These are phyloP conservation scores for Homalodisca vitripennis DNA, from an alignment of 1,140 invertebrate species.

Conservation along the genomic window DNA sequence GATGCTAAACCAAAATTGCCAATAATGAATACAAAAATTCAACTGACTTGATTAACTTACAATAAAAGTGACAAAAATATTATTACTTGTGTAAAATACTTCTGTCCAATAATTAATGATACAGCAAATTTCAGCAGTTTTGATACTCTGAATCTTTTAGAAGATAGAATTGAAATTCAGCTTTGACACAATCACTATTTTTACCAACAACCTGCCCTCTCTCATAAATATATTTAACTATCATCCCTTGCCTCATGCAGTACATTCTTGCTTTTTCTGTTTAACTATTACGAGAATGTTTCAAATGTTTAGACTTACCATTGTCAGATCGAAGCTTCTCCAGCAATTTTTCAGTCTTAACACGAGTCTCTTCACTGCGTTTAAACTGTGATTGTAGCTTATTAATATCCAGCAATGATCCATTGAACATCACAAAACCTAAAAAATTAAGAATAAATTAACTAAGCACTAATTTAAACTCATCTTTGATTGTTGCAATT, in stretches of 20 bases:
- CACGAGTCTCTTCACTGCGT: slow-evolving; percentile 69
- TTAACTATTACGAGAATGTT: neutral
- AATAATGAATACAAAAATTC: too few species aligned
- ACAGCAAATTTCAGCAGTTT: neutral
- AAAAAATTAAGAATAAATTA: slow-evolving; percentile 40
- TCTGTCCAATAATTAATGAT: too few species aligned
- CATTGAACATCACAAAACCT: slow-evolving; percentile 70
- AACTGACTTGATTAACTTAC: too few species aligned
- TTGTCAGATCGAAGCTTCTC: slow-evolving; percentile 55
- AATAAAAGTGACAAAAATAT: too few species aligned
- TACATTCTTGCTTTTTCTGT: neutral
- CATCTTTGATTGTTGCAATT: too few species aligned
- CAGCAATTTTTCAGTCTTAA: slow-evolving; percentile 65
- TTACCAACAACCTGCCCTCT: neutral
- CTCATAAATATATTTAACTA: neutral
- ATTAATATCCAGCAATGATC: slow-evolving; percentile 72
- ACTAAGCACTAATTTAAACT: too few species aligned
- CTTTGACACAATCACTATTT: neutral
- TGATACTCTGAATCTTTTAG: neutral
- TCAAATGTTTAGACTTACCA: slow-evolving; percentile 51
- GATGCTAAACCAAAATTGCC: too few species aligned
- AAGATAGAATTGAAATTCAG: neutral
- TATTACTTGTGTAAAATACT: too few species aligned
- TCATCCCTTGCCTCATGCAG: neutral
- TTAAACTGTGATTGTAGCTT: slow-evolving; percentile 74